These are phyloP conservation scores for Hybognathus amarus DNA, from an alignment of 2,797 vertebrate species.

Conservation along the genomic window DNA sequence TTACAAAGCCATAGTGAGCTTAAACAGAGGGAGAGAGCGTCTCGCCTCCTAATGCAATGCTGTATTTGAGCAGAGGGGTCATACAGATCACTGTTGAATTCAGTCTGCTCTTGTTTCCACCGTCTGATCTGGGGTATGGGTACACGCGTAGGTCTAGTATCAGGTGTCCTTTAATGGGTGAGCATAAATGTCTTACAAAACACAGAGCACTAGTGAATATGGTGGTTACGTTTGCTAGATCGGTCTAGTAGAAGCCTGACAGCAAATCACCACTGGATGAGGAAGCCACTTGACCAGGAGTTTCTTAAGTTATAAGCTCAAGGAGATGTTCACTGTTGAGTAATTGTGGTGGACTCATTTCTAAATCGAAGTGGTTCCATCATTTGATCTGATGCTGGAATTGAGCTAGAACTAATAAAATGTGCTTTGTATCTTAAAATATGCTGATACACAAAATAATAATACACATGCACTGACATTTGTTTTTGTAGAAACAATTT, in stretches of 20 bases:
- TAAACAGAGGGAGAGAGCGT: conserved; percentile 59
- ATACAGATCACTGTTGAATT: conserved; percentile 55
- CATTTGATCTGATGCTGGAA: not conserved
- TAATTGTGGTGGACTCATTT: not conserved
- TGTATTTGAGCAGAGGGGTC: conserved; percentile 72
- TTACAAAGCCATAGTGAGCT: conserved; percentile 61
- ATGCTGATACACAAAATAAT: not conserved
- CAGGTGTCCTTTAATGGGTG: conserved; percentile 78
- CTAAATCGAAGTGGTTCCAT: not conserved
- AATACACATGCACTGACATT: not conserved
- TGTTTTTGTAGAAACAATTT: no score
- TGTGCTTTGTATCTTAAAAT: not conserved
- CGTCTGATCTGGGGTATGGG: conserved; percentile 23
- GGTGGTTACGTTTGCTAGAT: conserved; percentile 31
- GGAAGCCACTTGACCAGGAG: not conserved
- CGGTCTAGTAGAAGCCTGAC: conserved; percentile 36
- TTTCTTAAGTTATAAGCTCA: conserved; percentile 7
- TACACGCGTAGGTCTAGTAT: conserved; percentile 64
- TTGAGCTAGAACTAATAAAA: not conserved
- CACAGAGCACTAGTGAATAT: conserved; percentile 39
- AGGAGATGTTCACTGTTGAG: not conserved
- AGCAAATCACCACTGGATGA: not conserved
- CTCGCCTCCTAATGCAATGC: conserved; percentile 61
- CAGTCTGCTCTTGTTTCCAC: conserved; percentile 68
- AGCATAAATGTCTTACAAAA: conserved; percentile 58